A percentile compares a stretch with the other conserved stretches of the same genome.
Conservation (phyloP, 2,113 vertebrate species). For the Neodon shergylaensis region DNA sequence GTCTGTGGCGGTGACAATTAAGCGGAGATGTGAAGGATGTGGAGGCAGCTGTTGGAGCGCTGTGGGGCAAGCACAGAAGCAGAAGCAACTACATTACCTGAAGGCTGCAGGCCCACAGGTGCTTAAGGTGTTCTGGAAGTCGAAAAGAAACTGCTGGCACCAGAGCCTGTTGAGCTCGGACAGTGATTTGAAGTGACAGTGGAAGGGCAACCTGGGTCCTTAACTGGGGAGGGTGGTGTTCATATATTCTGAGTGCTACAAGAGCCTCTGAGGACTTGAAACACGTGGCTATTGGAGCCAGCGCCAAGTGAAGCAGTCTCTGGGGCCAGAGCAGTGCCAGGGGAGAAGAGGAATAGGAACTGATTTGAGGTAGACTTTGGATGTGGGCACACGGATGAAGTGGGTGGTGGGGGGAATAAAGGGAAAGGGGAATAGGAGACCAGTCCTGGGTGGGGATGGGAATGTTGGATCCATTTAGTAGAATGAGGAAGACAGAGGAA, state of each 20-base stretch:
- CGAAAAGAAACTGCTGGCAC: not conserved
- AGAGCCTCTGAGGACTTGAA: not conserved
- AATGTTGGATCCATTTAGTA: not conserved
- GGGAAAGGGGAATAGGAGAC: not conserved
- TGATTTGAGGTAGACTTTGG: not conserved
- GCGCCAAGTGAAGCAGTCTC: not conserved
- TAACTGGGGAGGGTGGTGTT: rapidly evolving
- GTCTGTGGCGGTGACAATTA: not conserved
- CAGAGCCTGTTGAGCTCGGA: not conserved
- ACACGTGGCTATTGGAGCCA: not conserved
- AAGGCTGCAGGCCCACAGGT: not conserved
- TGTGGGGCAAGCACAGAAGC: not conserved
- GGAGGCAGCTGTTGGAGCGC: not conserved
- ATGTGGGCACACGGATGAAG: not conserved
- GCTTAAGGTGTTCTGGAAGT: not conserved
- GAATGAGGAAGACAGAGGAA: not conserved
- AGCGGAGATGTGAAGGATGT: not conserved
- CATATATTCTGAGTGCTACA: not conserved
- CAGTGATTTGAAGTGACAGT: not conserved
- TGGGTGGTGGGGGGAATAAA: not conserved
- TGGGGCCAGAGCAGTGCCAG: not conserved
- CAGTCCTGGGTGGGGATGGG: rapidly evolving
- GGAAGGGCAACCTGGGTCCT: not conserved
- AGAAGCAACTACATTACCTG: rapidly evolving
- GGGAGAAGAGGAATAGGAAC: rapidly evolving